phyloP scores from a whole-genome alignment of 2,797 vertebrate species.

The Malacoctenus gilli region DNA sequence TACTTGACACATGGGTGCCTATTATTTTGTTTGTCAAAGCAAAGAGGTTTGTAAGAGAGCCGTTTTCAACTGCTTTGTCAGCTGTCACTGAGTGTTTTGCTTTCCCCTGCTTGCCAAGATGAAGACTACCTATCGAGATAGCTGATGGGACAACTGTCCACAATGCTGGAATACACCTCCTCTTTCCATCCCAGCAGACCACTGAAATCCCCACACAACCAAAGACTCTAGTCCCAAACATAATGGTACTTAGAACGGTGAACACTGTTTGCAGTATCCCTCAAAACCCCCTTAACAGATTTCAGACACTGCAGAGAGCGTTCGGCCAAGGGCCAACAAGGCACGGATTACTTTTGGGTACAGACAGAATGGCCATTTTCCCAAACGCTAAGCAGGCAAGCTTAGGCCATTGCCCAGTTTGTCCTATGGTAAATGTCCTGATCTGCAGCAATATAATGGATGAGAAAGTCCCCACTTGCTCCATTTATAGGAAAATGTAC shows the following conservation, averaged over 20 bases:
- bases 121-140: background rate
- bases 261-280: background rate
- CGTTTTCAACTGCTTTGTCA: background rate
- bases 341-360: slow-evolving; percentile 16
- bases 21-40: slow-evolving; percentile 19
- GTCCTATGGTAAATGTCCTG: slow-evolving; percentile 3
- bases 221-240: background rate
- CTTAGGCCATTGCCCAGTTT: slow-evolving; percentile 12
- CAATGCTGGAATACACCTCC: too few relatives aligned
- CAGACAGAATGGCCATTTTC: slow-evolving; percentile 15
- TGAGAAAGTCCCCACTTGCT: too few relatives aligned
- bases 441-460: background rate
- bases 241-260: background rate
- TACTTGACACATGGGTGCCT: slow-evolving; percentile 22
- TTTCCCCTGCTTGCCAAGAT: background rate
- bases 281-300: slow-evolving; percentile 7
- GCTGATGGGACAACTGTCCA: background rate
- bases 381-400: slow-evolving; percentile 13
- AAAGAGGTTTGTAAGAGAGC: background rate
- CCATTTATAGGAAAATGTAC: too few relatives aligned
- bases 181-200: too few relatives aligned
- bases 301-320: slow-evolving; percentile 4
- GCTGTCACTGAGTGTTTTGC: background rate
- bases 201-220: background rate
- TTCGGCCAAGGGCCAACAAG: slow-evolving; percentile 16